Evolutionary conservation across 2,113 vertebrate species (phyloP).

Genomic region (Clupea harengus): DNA sequence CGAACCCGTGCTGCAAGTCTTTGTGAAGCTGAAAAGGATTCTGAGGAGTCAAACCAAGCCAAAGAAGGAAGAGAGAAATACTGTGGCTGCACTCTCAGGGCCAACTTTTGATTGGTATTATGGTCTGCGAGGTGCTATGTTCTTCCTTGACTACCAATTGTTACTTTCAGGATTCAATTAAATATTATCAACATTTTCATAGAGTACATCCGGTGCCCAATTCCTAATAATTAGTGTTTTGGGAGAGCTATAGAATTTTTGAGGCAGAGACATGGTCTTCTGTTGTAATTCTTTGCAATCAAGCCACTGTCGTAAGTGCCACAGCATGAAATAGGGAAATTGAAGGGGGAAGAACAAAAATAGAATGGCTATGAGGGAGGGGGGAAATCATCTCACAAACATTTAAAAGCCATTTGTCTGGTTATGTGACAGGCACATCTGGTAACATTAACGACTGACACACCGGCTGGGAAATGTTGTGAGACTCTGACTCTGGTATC

Average conservation of each 20-base stretch:
- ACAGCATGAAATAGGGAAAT: slow-evolving; percentile 3
- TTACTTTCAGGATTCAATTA: slow-evolving; percentile 2
- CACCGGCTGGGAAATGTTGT: slow-evolving; percentile 16
- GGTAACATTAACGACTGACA: slow-evolving; percentile 42
- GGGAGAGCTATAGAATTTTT: background rate
- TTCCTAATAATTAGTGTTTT: background rate
- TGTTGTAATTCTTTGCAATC: background rate
- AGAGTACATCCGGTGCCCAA: background rate
- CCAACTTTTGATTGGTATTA: background rate
- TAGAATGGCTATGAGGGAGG: background rate
- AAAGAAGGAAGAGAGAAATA: background rate
- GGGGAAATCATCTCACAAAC: background rate
- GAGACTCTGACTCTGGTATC: slow-evolving; percentile 30
- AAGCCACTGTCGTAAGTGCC: background rate
- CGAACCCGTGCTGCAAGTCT: background rate
- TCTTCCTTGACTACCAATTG: background rate
- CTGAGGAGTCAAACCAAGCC: background rate
- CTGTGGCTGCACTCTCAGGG: background rate
- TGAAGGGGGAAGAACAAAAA: background rate
- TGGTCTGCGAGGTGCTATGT: background rate
- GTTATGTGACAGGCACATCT: slow-evolving; percentile 40
- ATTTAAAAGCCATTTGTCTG: slow-evolving; percentile 29
- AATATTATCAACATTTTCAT: background rate
- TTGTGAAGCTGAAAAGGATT: background rate
- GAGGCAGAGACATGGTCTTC: background rate